These are phyloP conservation scores for Leptinotarsa peninsularis DNA, from an alignment of 2,888 invertebrate species.

Conservation along the genomic window DNA sequence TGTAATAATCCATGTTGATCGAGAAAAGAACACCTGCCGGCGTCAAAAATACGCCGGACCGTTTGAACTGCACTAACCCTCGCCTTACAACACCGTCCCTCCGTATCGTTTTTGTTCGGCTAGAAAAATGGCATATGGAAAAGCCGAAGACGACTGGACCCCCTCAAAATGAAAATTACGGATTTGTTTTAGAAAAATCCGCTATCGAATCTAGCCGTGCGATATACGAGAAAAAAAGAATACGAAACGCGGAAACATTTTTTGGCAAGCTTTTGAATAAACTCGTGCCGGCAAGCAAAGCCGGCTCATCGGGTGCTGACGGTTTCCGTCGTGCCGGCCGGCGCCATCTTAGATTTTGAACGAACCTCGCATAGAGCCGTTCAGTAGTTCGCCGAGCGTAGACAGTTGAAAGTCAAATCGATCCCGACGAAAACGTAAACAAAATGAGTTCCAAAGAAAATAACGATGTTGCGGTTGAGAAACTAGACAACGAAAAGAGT, in stretches of 20 bases:
- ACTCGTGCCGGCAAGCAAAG: conserved; percentile 51
- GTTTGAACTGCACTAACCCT: not conserved
- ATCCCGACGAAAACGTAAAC: conserved; percentile 59
- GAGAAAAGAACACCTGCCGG: conserved; percentile 3
- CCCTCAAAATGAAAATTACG: conserved; percentile 70
- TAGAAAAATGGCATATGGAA: conserved; percentile 38
- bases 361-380: conserved; percentile 76
- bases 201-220: conserved; percentile 1
- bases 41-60: not conserved
- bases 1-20: conserved; percentile 54
- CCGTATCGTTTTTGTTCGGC: not conserved
- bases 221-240: conserved; percentile 10
- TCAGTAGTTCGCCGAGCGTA: conserved; percentile 78
- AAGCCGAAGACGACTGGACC: conserved; percentile 72
- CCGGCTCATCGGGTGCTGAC: conserved; percentile 65
- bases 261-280: conserved; percentile 48
- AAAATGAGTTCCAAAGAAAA: conserved; percentile 87
- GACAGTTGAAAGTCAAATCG: conserved; percentile 62
- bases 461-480: conserved; percentile 88
- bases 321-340: conserved; percentile 70
- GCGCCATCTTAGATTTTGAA: conserved; percentile 90
- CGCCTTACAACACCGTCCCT: not conserved
- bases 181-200: conserved; percentile 38
- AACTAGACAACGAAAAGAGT: conserved; percentile 82
- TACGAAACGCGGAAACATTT: conserved; percentile 48